Percentiles rank a stretch among this genome's conserved stretches.
These are phyloP conservation scores for Lepidochrysops patricia DNA, from an alignment of 2,888 invertebrate species.

Conservation along the genomic window DNA sequence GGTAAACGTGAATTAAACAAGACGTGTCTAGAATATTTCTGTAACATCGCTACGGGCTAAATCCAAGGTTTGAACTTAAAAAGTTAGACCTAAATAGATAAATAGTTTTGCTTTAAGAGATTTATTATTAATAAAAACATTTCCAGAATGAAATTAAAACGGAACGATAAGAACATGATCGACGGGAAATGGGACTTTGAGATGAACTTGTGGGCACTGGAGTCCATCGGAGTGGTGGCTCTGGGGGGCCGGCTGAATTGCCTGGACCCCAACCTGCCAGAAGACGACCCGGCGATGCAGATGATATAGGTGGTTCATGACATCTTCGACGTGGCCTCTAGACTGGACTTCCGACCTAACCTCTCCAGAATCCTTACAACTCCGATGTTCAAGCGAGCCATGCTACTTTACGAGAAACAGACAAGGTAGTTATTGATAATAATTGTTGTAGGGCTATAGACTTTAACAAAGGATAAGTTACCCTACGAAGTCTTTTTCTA, in stretches of 20 bases:
- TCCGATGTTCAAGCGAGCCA: slow-evolving; percentile 40
- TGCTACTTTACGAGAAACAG: slow-evolving; percentile 46
- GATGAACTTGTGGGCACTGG: slow-evolving; percentile 77
- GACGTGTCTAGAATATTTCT: too few species aligned
- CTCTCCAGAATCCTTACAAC: slow-evolving; percentile 44
- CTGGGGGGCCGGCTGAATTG: slow-evolving; percentile 49
- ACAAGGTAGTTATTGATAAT: slow-evolving; percentile 33
- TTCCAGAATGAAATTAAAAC: slow-evolving; percentile 66
- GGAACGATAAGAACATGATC: slow-evolving; percentile 68
- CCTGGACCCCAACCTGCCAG: slow-evolving; percentile 38
- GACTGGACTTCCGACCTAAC: slow-evolving; percentile 46
- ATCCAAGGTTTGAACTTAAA: too few species aligned
- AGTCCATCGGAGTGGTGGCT: slow-evolving; percentile 59
- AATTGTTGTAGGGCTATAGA: too few species aligned
- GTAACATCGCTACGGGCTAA: too few species aligned
- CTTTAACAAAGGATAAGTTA: too few species aligned
- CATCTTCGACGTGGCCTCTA: slow-evolving; percentile 31
- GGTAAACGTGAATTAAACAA: too few species aligned
- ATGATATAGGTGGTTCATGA: slow-evolving; percentile 46
- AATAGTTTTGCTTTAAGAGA: too few species aligned
- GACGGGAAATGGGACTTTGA: slow-evolving; percentile 68
- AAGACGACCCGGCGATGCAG: slow-evolving; percentile 38
- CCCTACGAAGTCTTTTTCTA: too few species aligned
- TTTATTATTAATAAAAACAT: too few species aligned
- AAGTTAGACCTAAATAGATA: too few species aligned